Conservation (phyloP, 35 echinoderm and acorn worm genomes). For the Heliocidaris erythrogramma region DNA sequence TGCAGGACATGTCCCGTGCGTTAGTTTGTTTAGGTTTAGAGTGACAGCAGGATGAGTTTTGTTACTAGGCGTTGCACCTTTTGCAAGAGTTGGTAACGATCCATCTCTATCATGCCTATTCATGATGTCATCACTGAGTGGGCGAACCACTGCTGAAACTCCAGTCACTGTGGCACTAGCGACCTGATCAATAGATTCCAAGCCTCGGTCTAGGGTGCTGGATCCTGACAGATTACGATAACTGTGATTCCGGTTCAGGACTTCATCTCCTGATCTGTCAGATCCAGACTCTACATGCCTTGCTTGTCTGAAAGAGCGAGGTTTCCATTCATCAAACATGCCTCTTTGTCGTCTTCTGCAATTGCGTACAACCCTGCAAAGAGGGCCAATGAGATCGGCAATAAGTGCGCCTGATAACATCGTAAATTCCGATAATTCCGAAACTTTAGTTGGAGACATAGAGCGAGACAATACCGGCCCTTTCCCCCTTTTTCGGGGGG, state of each 20-base stretch:
- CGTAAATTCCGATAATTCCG: too few species aligned
- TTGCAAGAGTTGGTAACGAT: too few species aligned
- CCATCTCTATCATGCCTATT: too few species aligned
- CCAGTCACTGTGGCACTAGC: not conserved
- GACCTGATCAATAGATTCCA: not conserved
- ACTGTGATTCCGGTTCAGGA: not conserved
- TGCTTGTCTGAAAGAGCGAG: not conserved
- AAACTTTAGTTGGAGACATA: too few species aligned
- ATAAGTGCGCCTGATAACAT: too few species aligned
- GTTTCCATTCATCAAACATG: constrained; percentile 9
- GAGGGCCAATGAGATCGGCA: not conserved
- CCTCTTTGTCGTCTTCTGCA: not conserved
- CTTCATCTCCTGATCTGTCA: not conserved
- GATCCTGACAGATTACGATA: not conserved
- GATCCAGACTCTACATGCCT: not conserved
- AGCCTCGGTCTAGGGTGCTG: not conserved
- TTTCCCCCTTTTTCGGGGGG: too few species aligned
- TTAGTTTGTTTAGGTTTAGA: not conserved
- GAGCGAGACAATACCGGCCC: too few species aligned
- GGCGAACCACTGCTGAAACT: too few species aligned
- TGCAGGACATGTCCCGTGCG: not conserved
- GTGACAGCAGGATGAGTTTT: not conserved
- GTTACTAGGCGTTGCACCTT: not conserved
- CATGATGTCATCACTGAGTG: too few species aligned
- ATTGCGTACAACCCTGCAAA: not conserved